phyloP scores from a whole-genome alignment of 2,888 invertebrate species.

The Tiphia femorata region DNA sequence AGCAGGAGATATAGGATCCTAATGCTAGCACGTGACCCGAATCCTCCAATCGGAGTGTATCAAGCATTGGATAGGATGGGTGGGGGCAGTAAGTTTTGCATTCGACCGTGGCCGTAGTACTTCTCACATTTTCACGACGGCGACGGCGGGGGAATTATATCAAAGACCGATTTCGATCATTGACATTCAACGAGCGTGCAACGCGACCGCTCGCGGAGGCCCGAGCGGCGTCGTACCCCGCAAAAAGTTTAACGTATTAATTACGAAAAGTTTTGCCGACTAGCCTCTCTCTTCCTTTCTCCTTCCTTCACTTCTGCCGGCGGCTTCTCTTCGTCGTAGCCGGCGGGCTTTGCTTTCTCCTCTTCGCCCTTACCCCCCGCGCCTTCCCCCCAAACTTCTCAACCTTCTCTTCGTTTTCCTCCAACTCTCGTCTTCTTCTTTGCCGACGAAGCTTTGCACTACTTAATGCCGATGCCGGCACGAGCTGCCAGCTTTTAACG shows the following conservation, averaged over 20 bases:
- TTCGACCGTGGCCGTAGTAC: no score
- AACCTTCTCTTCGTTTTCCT: slow-evolving; percentile 9
- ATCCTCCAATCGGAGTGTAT: no score
- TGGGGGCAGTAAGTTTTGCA: slow-evolving; percentile 23
- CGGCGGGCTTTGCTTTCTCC: slow-evolving; percentile 7
- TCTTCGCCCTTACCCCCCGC: slow-evolving; percentile 3
- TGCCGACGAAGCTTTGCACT: slow-evolving; percentile 41
- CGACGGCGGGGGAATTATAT: slow-evolving; percentile 39
- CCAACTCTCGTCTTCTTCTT: slow-evolving; percentile 26
- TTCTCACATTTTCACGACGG: slow-evolving; percentile 37
- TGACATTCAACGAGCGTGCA: slow-evolving; percentile 41
- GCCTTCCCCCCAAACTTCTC: slow-evolving; percentile 2
- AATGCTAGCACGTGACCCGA: no score
- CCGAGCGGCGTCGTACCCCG: slow-evolving; percentile 27
- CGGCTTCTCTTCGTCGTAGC: no score
- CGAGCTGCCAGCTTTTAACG: slow-evolving; percentile 48
- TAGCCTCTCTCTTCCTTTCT: slow-evolving; percentile 22
- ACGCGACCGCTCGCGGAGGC: slow-evolving; percentile 26
- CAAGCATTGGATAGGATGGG: no score
- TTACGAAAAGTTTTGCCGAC: slow-evolving; percentile 46
- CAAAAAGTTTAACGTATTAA: slow-evolving; percentile 51
- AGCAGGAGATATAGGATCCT: no score
- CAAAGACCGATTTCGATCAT: slow-evolving; percentile 49
- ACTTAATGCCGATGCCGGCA: slow-evolving; percentile 47
- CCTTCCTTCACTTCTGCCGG: no score